A percentile compares a stretch with the other conserved stretches of the same genome.
Evolutionary conservation across 1,140 invertebrate genomes (phyloP).

Genomic region (Ostrea denselamellosa): DNA sequence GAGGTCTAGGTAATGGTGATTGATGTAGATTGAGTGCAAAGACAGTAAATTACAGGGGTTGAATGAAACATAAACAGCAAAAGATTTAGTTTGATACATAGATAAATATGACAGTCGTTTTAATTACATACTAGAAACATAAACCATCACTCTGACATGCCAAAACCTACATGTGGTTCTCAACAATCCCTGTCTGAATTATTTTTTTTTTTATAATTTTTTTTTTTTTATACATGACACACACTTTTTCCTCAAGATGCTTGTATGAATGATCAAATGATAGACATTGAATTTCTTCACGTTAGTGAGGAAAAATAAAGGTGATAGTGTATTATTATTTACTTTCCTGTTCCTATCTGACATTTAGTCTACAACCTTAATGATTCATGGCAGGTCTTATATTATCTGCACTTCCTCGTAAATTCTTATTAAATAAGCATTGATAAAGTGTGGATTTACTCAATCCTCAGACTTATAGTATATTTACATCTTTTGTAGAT

Average conservation of each 20-base stretch:
- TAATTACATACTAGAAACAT: neutral
- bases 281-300: neutral
- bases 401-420: neutral
- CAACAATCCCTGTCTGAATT: neutral
- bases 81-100: neutral
- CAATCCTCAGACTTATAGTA: no score
- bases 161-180: neutral
- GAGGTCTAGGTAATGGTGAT: neutral
- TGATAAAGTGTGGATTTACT: neutral
- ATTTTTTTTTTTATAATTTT: neutral
- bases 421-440: slow-evolving; percentile 7
- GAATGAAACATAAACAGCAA: slow-evolving; percentile 3
- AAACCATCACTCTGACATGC: neutral
- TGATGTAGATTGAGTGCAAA: neutral
- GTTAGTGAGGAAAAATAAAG: neutral
- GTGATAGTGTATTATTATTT: neutral
- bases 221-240: neutral
- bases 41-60: neutral
- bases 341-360: neutral
- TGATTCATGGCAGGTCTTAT: neutral
- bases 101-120: neutral
- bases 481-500: no score
- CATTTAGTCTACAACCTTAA: neutral
- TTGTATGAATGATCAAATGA: neutral
- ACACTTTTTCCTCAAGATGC: neutral